Base-by-base conservation (phyloP, 2,888 invertebrate genomes). In the Saturnia pavonia region DNA sequence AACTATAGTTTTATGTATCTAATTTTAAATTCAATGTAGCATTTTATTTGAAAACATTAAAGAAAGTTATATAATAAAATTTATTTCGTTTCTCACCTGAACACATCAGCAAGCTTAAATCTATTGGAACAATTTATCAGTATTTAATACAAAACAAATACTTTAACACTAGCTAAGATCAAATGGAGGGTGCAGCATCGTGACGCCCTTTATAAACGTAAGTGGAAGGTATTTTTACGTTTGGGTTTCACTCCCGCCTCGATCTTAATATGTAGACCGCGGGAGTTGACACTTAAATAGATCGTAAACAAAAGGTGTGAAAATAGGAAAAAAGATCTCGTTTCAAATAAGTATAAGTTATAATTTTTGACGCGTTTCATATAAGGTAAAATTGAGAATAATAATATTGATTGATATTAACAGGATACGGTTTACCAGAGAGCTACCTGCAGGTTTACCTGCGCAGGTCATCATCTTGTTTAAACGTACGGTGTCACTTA, bases 201-300 rank as follows among this genome's bases (percentile, higher is more conserved):
- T 72, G 68, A 69, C 71, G 66, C 75, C 74, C 72, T 75, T 80
- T 82, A 81, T 82, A 82, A 77, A 65, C 71, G 73, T 74, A 74
- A 25, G 16, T 68, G 16, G 51, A 68, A 69, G 69, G 67, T 85
- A 85, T 85, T 84, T 82, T 71, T 79, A 76, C 71, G 73, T 74
- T 73, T 71, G 42, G 27, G 69, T 73, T 69, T 45, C 75, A 71
- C 85, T 77, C 88, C 87, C 88, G 82, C 87, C 73, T 78, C 80
- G 88, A 76, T 75, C 77, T 70, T 69, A 71, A 74, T 74, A 68
- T 60, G 71, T 65, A 70, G 68, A 60, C 76, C 72, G 75, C 75
- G 77, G 76, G 79, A 74, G 79, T 69, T 66, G 34, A n/a, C 25
- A n/a, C 70, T 71, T 25, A 67, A 72, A 76, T 69, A 69, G 25